phyloP scores from a whole-genome alignment of 2,797 vertebrate species.

The Poeciliopsis presidionis region DNA sequence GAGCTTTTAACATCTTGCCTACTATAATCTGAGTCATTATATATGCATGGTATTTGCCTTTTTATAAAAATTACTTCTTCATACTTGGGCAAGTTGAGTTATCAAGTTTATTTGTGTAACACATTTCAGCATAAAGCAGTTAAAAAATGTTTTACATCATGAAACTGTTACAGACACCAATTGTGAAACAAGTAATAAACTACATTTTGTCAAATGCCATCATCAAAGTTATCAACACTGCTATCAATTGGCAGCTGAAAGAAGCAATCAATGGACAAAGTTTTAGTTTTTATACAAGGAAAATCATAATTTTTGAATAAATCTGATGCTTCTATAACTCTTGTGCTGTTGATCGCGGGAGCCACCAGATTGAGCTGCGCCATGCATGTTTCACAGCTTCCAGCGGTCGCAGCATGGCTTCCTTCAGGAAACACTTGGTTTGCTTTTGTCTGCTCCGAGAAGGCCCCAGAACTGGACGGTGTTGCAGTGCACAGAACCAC shows the following conservation, averaged over 20 bases:
- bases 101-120: not conserved
- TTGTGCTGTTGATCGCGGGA: not conserved
- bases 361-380: not conserved
- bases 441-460: constrained; percentile 49
- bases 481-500: constrained; percentile 27
- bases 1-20: not conserved
- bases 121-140: not conserved
- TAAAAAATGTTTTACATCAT: too few species aligned
- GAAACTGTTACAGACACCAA: too few species aligned
- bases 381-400: not conserved
- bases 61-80: not conserved
- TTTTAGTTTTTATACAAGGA: not conserved
- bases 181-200: too few species aligned
- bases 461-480: constrained; percentile 59
- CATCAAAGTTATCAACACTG: too few species aligned
- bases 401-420: constrained; percentile 10
- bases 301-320: not conserved
- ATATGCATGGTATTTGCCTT: not conserved
- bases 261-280: too few species aligned
- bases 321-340: not conserved
- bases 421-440: constrained; percentile 27
- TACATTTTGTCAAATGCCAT: too few species aligned
- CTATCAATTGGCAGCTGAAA: too few species aligned
- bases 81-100: not conserved
- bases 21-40: not conserved